phyloP scores from a whole-genome alignment of 1,140 invertebrate species.

The Microplitis demolitor region DNA sequence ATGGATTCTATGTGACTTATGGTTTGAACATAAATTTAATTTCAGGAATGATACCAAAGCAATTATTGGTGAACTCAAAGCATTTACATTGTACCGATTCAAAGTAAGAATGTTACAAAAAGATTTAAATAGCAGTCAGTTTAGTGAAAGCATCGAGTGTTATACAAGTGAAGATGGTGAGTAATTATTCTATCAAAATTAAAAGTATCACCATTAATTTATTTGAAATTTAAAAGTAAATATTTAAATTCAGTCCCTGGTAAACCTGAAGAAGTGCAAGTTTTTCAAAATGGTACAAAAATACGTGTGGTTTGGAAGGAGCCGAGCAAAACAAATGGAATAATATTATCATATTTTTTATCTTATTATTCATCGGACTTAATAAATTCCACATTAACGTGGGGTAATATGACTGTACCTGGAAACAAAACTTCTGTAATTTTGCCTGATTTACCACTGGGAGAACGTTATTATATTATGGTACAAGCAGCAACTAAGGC shows the following conservation, averaged over 20 bases:
- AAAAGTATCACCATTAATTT: background rate
- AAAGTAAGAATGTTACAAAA: constrained; percentile 61
- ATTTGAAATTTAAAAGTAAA: constrained; percentile 34
- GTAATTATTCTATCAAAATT: constrained; percentile 1
- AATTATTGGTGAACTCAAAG: constrained; percentile 62
- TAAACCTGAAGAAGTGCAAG: constrained; percentile 60
- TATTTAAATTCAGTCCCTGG: constrained; percentile 53
- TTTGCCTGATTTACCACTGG: constrained; percentile 56
- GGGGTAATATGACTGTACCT: constrained; percentile 55
- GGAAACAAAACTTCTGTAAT: constrained; percentile 52
- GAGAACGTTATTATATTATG: constrained; percentile 62
- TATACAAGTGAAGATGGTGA: constrained; percentile 61
- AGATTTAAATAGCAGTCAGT: constrained; percentile 52
- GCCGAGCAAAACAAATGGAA: constrained; percentile 58
- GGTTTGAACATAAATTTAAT: constrained; percentile 31
- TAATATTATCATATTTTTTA: constrained; percentile 59
- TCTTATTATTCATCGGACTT: constrained; percentile 56
- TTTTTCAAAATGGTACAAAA: constrained; percentile 57
- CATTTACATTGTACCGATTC: constrained; percentile 68
- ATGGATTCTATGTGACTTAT: no score
- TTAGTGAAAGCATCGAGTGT: constrained; percentile 62
- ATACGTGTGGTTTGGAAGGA: constrained; percentile 62
- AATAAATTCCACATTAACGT: constrained; percentile 44
- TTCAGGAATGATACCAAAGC: constrained; percentile 58
- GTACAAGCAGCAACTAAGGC: constrained; percentile 63